phyloP scores from a whole-genome alignment of 2,113 vertebrate genomes.

The Lichenostomus cassidix region DNA sequence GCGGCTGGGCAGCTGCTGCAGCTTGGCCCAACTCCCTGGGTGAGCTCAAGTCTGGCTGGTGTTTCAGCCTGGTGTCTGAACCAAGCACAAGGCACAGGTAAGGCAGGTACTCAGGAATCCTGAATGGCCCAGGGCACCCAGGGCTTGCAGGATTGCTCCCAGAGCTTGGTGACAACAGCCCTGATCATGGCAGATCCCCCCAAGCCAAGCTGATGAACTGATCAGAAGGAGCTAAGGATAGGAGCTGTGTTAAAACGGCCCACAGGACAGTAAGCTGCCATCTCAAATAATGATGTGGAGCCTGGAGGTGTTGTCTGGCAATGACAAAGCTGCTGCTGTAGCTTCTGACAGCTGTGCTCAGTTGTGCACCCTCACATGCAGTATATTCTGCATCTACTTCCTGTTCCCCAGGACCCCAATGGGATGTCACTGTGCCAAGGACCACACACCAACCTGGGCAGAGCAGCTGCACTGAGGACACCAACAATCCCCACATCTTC shows the following conservation, averaged over 20 bases:
- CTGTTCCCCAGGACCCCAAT: neutral
- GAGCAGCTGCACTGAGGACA: neutral
- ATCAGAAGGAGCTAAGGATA: neutral
- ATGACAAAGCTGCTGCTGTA: neutral
- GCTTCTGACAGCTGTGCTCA: neutral
- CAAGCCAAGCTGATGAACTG: neutral
- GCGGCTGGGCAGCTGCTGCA: neutral
- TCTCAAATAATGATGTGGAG: neutral
- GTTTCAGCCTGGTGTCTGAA: neutral
- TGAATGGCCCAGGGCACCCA: neutral
- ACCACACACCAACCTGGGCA: neutral
- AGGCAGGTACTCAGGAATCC: neutral
- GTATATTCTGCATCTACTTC: neutral
- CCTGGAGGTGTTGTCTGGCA: neutral
- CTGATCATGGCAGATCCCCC: neutral
- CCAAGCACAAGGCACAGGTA: neutral
- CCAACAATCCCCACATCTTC: neutral
- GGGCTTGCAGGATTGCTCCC: neutral
- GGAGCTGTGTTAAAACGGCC: neutral
- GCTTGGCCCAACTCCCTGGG: neutral
- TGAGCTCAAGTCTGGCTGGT: neutral
- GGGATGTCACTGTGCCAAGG: neutral
- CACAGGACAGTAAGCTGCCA: neutral
- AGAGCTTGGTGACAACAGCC: neutral
- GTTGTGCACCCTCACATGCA: neutral